These are phyloP conservation scores for Drosophila rufa DNA, from an alignment of 1,140 invertebrate genomes.

Conservation along the genomic window DNA sequence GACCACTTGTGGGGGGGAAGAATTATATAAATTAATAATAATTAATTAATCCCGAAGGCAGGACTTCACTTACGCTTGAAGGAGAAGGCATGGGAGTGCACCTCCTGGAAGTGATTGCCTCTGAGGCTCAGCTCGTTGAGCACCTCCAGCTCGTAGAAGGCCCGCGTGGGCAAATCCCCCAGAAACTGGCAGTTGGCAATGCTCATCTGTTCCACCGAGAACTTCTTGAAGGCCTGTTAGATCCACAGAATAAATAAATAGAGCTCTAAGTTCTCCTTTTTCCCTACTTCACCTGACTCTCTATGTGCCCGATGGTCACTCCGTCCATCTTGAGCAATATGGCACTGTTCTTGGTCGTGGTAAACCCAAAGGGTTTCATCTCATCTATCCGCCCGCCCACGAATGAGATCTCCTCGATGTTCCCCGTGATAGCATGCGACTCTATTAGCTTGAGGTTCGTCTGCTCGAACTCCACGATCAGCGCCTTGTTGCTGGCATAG, in stretches of 20 bases:
- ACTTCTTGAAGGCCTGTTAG: slow-evolving; percentile 90
- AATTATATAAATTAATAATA: no score
- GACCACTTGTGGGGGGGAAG: slow-evolving; percentile 34
- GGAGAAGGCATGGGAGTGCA: slow-evolving; percentile 87
- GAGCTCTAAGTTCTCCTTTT: no score
- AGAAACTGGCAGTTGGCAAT: slow-evolving; percentile 86
- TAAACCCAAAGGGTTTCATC: slow-evolving; percentile 90
- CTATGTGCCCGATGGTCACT: slow-evolving; percentile 86
- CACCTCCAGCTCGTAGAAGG: slow-evolving; percentile 90
- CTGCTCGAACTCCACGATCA: slow-evolving; percentile 78
- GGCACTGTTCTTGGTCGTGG: slow-evolving; percentile 86
- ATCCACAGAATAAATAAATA: neutral
- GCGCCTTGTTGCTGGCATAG: slow-evolving; percentile 72
- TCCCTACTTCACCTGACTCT: slow-evolving; percentile 86
- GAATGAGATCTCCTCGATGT: slow-evolving; percentile 89
- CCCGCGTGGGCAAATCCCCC: slow-evolving; percentile 88
- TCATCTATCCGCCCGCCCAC: slow-evolving; percentile 87
- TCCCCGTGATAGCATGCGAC: slow-evolving; percentile 89
- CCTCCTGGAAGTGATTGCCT: slow-evolving; percentile 87
- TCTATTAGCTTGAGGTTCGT: slow-evolving; percentile 87
- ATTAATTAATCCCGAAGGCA: no score
- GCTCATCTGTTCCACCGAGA: slow-evolving; percentile 88
- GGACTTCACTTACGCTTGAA: slow-evolving; percentile 71
- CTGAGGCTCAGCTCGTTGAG: slow-evolving; percentile 88
- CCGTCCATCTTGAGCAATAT: slow-evolving; percentile 75